These are phyloP conservation scores for human DNA, from an alignment of 2,113 vertebrate species.

Conservation along the genomic window GRCh38 chr5:173960001-173960500, in stretches of 20 bases:
- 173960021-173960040: conserved; percentile 99
- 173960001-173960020: conserved; percentile 99
- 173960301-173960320: conserved; percentile 89
- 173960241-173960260: conserved; percentile 99
- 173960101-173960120: conserved; percentile 99
- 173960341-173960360: neutral
- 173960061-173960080: conserved; percentile 99
- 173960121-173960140: conserved; percentile 99
- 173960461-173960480: rapidly evolving
- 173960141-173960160: conserved; percentile 98
- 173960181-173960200: conserved; percentile 99
- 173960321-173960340: conserved; percentile 67
- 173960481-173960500: rapidly evolving
- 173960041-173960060: conserved; percentile 99
- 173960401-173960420: neutral
- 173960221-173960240: conserved; percentile 99
- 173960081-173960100: conserved; percentile 99
- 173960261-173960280: conserved; percentile 99
- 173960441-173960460: neutral
- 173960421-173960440: neutral
- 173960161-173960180: conserved; percentile 99
- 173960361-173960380: neutral
- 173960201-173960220: conserved; percentile 99
- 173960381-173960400: neutral
- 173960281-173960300: conserved; percentile 99